A percentile compares a stretch with the other conserved stretches of the same genome.
These are phyloP conservation scores for Passer montanus DNA, from an alignment of 2,113 vertebrate genomes.

Conservation along the genomic window DNA sequence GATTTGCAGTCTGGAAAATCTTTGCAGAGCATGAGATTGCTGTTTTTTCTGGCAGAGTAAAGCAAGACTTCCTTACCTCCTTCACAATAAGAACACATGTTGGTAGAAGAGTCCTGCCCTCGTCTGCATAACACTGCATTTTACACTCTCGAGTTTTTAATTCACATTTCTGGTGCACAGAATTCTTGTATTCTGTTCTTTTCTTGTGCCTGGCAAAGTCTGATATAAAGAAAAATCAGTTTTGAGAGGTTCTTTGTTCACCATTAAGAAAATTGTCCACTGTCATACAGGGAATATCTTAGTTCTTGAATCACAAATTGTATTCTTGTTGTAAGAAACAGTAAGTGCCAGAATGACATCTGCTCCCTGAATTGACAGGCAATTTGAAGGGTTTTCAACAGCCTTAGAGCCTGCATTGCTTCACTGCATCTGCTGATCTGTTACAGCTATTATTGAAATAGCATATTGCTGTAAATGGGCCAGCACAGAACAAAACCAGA, in stretches of 20 bases:
- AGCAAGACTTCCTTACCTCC: not conserved
- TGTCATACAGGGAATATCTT: not conserved
- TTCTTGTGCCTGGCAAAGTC: not conserved
- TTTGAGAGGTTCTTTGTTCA: not conserved
- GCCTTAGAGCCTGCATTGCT: not conserved
- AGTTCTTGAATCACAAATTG: not conserved
- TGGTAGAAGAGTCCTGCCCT: not conserved
- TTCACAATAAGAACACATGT: not conserved
- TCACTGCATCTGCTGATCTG: not conserved
- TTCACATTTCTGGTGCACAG: not conserved
- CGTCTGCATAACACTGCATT: not conserved
- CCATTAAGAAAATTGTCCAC: not conserved
- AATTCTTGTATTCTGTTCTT: not conserved
- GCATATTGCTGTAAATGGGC: not conserved
- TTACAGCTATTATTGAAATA: not conserved
- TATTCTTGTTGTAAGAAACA: not conserved
- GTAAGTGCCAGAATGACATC: not conserved
- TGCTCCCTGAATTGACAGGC: not conserved
- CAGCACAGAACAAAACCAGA: not conserved
- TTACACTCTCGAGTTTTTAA: not conserved
- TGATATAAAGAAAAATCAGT: not conserved
- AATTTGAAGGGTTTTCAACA: not conserved
- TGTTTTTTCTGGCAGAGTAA: constrained; percentile 22
- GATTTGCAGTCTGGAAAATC: not conserved
- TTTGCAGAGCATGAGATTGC: not conserved